Conservation (phyloP, 2,797 vertebrate species). For the Anguilla anguilla region DNA sequence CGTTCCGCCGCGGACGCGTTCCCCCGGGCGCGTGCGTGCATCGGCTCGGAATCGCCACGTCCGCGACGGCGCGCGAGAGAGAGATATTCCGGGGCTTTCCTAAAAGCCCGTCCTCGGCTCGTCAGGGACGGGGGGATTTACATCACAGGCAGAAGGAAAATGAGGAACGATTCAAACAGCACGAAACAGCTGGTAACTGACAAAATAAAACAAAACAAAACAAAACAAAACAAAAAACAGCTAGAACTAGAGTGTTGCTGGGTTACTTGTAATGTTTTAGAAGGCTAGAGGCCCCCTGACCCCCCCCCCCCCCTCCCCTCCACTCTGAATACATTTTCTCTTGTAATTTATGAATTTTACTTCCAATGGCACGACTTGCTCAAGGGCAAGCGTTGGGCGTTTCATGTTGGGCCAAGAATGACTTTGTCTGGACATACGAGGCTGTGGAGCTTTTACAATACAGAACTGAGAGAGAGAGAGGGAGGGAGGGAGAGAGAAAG, state of each 20-base stretch:
- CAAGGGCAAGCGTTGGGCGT: slow-evolving; percentile 66
- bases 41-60: not conserved
- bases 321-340: slow-evolving; percentile 49
- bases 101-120: not conserved
- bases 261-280: not conserved
- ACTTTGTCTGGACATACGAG: slow-evolving; percentile 72
- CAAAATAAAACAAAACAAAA: slow-evolving; percentile 7
- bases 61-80: no score
- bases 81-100: not conserved
- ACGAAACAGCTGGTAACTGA: not conserved
- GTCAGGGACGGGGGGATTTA: not conserved
- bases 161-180: slow-evolving; percentile 12
- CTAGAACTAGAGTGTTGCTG: slow-evolving; percentile 13
- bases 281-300: slow-evolving; percentile 26
- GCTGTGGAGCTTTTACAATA: slow-evolving; percentile 61
- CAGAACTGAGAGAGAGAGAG: slow-evolving; percentile 48
- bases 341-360: slow-evolving; percentile 60
- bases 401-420: slow-evolving; percentile 78
- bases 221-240: not conserved
- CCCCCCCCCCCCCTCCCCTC: slow-evolving; percentile 40
- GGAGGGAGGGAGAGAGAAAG: not conserved
- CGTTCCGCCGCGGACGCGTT: no score
- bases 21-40: not conserved
- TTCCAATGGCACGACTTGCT: slow-evolving; percentile 63
- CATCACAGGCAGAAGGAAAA: not conserved